Percentiles rank a stretch among this genome's conserved stretches.
phyloP scores from a whole-genome alignment of 2,797 vertebrate genomes.

The Margarornis squamiger region DNA sequence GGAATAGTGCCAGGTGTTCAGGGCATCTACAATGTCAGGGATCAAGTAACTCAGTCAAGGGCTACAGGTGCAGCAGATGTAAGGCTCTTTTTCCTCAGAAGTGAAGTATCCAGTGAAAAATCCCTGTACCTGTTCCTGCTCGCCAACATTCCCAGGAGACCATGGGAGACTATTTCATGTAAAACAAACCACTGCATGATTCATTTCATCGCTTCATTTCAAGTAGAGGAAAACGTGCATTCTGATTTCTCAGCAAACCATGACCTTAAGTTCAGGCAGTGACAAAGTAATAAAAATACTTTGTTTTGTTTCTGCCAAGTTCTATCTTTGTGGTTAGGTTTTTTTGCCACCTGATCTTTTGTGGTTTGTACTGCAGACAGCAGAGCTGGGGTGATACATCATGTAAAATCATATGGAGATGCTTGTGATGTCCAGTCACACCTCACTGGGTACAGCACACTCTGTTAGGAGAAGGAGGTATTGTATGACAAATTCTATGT shows the following conservation, averaged over 20 bases:
- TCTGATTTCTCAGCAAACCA: constrained; percentile 5
- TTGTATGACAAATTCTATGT: not conserved
- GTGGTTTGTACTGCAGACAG: not conserved
- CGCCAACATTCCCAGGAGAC: constrained; percentile 9
- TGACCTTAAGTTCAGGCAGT: constrained; percentile 4
- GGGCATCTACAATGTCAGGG: not conserved
- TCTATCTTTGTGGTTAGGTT: not conserved
- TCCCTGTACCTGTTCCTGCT: not conserved
- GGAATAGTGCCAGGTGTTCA: not conserved
- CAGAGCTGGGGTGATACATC: constrained; percentile 7
- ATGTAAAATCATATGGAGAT: constrained; percentile 2
- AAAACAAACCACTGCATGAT: constrained; percentile 28
- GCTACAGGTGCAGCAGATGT: not conserved
- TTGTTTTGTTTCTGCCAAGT: not conserved
- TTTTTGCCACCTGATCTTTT: not conserved
- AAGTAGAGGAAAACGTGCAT: not conserved
- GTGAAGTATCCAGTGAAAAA: not conserved
- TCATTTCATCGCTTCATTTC: not conserved
- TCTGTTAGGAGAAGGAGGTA: not conserved
- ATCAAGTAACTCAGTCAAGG: not conserved
- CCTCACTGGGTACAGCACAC: not conserved
- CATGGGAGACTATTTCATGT: not conserved
- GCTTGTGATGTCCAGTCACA: constrained; percentile 57
- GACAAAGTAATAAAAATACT: not conserved
- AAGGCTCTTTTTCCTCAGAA: not conserved